Evolutionary conservation across 1,140 invertebrate genomes (phyloP), one percentile per base, ranked within the genome.

Genomic region (Pinna nobilis): DNA sequence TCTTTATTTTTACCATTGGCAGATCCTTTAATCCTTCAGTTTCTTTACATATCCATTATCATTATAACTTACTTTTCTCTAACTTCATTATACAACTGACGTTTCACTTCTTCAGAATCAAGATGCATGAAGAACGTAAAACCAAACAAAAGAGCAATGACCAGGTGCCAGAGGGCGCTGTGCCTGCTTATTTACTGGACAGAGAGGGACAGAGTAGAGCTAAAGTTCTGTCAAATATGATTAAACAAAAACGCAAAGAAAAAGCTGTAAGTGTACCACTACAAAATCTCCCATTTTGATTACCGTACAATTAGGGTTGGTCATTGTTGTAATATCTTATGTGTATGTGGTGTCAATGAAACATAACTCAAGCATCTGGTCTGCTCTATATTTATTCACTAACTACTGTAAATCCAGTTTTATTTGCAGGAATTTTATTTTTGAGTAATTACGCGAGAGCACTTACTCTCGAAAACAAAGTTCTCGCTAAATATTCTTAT

Each of bases 221-320:
- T 3, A 99, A 99, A 90, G 94, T 99, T 23, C 90, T 99, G 0
- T 99, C 97, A 0, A 99, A 99, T 87, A 99, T 98, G 94, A 98
- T 99, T 69, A 99, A 99, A 91, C 98, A 99, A 88, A 99, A 99
- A 89, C 92, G 98, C 1, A 99, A 99, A 90, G 98, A 99, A 89
- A 99, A 99, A 87, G 97, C 97, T 68, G 90, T 91, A 84, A 85
- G 87, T 84, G n/a, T n/a, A n/a, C n/a, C n/a, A n/a, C n/a, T n/a
- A n/a, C n/a, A n/a, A n/a, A n/a, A n/a, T n/a, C n/a, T n/a, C n/a
- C n/a, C n/a, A n/a, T n/a, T n/a, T n/a, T 30, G 37, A 11, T 9
- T 65, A 30, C 50, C 5, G 15, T 23, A 20, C 7, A 9, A 25
- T 13, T 59, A 35, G 25, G 20, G 25, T 32, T 3, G 1, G 15